These are phyloP conservation scores for Drosophila arawakana DNA, from an alignment of 1,140 invertebrate species.

Conservation along the genomic window DNA sequence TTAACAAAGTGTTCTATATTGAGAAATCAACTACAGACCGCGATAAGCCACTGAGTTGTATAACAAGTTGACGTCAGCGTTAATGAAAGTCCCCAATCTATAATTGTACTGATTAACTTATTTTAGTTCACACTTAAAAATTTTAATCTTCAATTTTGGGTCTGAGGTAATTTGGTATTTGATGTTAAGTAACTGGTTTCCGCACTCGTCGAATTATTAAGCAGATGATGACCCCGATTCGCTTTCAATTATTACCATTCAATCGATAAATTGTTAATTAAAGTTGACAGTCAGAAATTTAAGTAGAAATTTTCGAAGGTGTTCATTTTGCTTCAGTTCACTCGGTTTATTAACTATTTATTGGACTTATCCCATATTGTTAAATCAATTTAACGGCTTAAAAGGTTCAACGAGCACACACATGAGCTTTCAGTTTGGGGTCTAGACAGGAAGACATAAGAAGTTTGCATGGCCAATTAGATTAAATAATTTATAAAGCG, in stretches of 20 bases:
- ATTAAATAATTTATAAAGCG: conserved; percentile 50
- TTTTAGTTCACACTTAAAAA: no score
- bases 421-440: conserved; percentile 1
- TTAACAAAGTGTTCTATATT: not conserved
- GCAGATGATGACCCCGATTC: no score
- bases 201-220: no score
- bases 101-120: no score
- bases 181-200: no score
- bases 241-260: no score
- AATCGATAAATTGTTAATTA: no score
- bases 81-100: no score
- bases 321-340: not conserved
- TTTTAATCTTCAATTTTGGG: no score
- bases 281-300: no score
- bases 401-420: conserved; percentile 1
- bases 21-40: not conserved
- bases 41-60: not conserved
- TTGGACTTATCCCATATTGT: not conserved
- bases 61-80: no score
- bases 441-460: not conserved
- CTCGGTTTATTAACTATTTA: conserved; percentile 15
- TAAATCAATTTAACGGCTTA: conserved; percentile 26
- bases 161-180: no score
- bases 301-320: not conserved
- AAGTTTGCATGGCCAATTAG: conserved; percentile 32